Evolutionary conservation across 2,888 invertebrate species (phyloP), one percentile per base, ranked within the genome.

Genomic region (Stenichneumon culpator): DNA sequence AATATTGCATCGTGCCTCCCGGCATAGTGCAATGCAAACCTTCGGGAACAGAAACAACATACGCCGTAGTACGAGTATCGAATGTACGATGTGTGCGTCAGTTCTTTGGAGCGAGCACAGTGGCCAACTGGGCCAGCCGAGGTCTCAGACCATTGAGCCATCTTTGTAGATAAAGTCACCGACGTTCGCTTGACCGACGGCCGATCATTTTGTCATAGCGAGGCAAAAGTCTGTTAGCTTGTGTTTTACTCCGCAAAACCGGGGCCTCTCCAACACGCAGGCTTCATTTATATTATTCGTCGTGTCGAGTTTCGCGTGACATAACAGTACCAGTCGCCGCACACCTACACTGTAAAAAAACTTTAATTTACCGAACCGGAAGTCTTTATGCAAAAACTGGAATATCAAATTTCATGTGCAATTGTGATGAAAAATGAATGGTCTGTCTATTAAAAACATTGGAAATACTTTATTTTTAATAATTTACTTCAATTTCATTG

Each of bases 101-200:
- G 14, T 16, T 16, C 44, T 14, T 47, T 16, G 0, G 16, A 47
- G 16, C 16, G 44, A 0, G 16, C 44, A 47, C 44, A 4, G 14
- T 16, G 16, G 44, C 44, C 14, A 47, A 47, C 44, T 16, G 44
- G 16, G 44, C 3, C 44, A 4, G 44, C 3, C 44, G 44, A 47
- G 16, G 14, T 47, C 36, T 5, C 32, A 6, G 39, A 16, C 47
- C 50, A 68, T 39, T 68, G 25, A 52, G 32, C 44, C 63, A 80
- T 50, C 44, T 11, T 80, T 16, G 67, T 68, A 50, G 80, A 50
- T 73, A 80, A 70, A 78, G 28, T 78, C 60, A 22, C 11, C 60
- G 22, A 77, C 11, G n/a, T 52, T 52, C 14, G n/a, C 22, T 14
- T 68, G 22, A 84, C 67, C 80, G n/a, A 73, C 80, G 50, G 77